These are phyloP conservation scores for Boulengeromyrus knoepffleri DNA, from an alignment of 2,113 vertebrate species.

Conservation along the genomic window DNA sequence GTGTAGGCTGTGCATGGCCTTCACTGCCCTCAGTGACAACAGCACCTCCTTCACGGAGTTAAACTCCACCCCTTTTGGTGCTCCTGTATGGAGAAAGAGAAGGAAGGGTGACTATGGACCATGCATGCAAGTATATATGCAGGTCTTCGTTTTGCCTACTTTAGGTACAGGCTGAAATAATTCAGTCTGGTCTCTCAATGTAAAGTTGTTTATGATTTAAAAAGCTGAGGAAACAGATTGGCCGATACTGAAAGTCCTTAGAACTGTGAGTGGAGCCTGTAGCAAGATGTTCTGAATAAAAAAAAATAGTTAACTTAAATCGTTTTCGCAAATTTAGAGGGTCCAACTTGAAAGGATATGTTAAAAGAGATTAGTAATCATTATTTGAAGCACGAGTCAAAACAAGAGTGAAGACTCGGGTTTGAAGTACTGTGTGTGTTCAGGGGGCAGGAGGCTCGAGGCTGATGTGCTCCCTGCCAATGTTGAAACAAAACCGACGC, in stretches of 20 bases:
- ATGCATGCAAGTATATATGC: neutral
- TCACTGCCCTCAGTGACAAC: conserved; percentile 74
- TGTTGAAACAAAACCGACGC: neutral
- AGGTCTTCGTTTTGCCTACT: neutral
- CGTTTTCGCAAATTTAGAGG: neutral
- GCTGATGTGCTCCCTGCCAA: neutral
- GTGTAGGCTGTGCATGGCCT: conserved; percentile 73
- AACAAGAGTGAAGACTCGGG: neutral
- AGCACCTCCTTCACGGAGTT: conserved; percentile 76
- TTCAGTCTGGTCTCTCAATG: neutral
- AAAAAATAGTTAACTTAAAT: neutral
- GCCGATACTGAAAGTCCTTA: neutral
- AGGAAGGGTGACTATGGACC: neutral
- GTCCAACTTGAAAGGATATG: neutral
- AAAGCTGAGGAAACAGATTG: neutral
- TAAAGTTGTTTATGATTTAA: neutral
- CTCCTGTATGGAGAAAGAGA: conserved; percentile 52
- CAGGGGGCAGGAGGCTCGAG: neutral
- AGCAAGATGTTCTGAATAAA: neutral
- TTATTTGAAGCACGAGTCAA: neutral
- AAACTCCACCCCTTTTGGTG: conserved; percentile 69
- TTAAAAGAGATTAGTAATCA: neutral
- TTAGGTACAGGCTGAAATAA: neutral
- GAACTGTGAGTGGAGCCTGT: neutral
- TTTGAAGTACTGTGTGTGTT: neutral